These are phyloP conservation scores for Cossypha dichroa DNA, from an alignment of 2,797 vertebrate genomes.

Conservation along the genomic window DNA sequence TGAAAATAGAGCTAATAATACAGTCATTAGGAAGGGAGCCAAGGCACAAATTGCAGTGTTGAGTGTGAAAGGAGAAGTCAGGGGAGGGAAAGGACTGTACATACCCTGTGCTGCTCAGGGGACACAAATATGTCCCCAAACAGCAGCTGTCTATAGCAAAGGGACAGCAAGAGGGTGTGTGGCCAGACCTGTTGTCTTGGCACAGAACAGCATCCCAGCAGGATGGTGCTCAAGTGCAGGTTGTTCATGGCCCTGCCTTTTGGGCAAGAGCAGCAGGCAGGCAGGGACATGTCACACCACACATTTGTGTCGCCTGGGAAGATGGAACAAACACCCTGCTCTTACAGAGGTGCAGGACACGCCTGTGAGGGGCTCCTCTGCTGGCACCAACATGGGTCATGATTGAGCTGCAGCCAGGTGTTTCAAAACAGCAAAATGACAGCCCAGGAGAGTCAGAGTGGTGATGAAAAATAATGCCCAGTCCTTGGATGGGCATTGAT, in stretches of 20 bases:
- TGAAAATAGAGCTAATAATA: slow-evolving; percentile 69
- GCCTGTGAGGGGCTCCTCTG: not conserved
- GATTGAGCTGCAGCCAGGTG: fast-evolving
- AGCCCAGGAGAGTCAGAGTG: not conserved
- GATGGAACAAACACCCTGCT: not conserved
- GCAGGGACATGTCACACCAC: not conserved
- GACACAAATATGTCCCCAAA: not conserved
- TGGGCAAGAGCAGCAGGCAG: not conserved
- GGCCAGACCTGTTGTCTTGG: not conserved
- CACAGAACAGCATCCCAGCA: not conserved
- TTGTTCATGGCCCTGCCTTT: not conserved
- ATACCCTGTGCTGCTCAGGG: fast-evolving
- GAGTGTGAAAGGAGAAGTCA: slow-evolving; percentile 26
- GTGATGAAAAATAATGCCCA: not conserved
- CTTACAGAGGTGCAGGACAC: not conserved
- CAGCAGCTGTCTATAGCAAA: not conserved
- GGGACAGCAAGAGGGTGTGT: not conserved
- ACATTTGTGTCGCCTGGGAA: not conserved
- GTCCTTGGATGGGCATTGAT: not conserved
- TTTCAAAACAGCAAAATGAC: not conserved
- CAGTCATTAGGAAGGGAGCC: slow-evolving; percentile 64
- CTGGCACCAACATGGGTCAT: not conserved
- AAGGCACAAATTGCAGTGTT: slow-evolving; percentile 34
- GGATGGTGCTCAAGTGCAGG: not conserved
- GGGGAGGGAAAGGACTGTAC: not conserved